Conservation (phyloP, 2,797 vertebrate species). For the Macropus fuliginosus region DNA sequence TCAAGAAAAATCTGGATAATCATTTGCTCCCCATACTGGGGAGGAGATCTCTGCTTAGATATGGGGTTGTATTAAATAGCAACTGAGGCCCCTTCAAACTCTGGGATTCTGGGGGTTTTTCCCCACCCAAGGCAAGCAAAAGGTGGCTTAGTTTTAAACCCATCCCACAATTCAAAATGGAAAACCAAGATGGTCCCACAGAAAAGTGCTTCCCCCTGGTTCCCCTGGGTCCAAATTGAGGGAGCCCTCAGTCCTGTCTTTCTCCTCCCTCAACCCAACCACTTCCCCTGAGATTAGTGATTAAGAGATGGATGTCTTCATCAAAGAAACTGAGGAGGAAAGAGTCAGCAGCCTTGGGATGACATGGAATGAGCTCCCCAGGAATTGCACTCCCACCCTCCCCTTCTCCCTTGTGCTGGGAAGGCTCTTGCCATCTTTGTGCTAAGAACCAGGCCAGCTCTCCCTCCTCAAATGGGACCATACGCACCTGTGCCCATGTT, state of each 20-base stretch:
- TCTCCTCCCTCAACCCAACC: neutral
- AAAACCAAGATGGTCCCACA: neutral
- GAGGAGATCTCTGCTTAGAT: neutral
- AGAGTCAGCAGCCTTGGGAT: constrained; percentile 27
- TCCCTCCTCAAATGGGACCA: neutral
- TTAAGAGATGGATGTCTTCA: neutral
- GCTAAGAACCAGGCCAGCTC: neutral
- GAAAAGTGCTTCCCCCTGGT: neutral
- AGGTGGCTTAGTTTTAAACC: neutral
- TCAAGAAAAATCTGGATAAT: neutral
- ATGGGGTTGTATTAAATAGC: neutral
- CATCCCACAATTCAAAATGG: neutral
- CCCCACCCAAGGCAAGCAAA: neutral
- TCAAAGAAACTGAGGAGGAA: constrained; percentile 35
- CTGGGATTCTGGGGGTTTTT: neutral
- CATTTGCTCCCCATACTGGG: neutral
- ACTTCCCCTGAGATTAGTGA: neutral
- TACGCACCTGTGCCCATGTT: neutral
- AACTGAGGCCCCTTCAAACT: neutral
- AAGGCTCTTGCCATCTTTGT: neutral
- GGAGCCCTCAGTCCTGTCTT: neutral
- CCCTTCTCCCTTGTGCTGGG: neutral
- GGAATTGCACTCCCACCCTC: neutral
- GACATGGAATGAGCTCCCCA: neutral
- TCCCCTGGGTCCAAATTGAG: constrained; percentile 3